These are phyloP conservation scores for Pantherophis alleghaniensis DNA, from an alignment of 2,797 vertebrate species.

Conservation along the genomic window DNA sequence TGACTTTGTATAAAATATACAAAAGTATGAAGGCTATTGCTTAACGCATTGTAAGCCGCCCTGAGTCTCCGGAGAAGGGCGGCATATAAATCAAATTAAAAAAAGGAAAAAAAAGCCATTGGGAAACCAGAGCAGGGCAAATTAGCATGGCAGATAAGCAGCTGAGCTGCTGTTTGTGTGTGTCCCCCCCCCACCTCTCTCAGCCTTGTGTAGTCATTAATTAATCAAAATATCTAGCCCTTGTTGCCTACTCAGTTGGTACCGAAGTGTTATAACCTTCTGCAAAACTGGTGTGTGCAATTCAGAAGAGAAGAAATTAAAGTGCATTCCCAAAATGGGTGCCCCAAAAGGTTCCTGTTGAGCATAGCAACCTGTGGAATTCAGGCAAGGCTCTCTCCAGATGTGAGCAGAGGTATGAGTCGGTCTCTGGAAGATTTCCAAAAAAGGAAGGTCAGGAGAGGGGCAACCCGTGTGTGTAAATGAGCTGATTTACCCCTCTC, in stretches of 20 bases:
- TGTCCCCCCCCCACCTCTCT: not conserved
- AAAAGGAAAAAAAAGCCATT: not conserved
- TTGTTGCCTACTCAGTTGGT: not conserved
- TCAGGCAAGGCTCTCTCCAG: slow-evolving; percentile 69
- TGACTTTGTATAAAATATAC: no score
- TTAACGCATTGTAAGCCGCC: no score
- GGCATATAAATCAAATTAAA: no score
- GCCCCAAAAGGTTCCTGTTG: slow-evolving; percentile 66
- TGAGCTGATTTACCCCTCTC: slow-evolving; percentile 38
- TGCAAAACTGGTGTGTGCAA: slow-evolving; percentile 61
- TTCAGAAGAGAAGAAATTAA: not conserved
- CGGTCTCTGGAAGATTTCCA: slow-evolving; percentile 57
- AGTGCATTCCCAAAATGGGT: not conserved
- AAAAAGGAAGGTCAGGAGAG: slow-evolving; percentile 62
- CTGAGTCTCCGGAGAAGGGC: no score
- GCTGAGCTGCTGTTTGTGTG: not conserved
- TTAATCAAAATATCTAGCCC: not conserved
- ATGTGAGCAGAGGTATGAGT: slow-evolving; percentile 64
- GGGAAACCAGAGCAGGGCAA: not conserved
- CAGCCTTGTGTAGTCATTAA: not conserved
- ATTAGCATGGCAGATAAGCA: not conserved
- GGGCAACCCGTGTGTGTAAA: slow-evolving; percentile 54
- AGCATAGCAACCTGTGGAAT: slow-evolving; percentile 57
- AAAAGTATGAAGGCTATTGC: no score
- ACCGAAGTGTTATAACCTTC: not conserved